Base-by-base conservation (phyloP, 2,797 vertebrate species). In the Phoxinus dragarum region DNA sequence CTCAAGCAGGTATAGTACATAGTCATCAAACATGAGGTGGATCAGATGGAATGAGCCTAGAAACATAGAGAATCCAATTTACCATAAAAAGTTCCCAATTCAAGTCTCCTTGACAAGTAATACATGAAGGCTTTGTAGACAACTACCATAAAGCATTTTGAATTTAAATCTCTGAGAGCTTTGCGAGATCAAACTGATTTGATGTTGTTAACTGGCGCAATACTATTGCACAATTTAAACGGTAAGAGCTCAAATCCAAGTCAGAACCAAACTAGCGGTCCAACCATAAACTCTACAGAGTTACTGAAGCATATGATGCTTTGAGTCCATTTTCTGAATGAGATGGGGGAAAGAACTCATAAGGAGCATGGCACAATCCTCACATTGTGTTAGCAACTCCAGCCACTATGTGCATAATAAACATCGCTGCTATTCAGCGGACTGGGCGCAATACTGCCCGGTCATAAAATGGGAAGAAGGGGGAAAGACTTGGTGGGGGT, bases 21-120 rank as follows among this genome's bases (percentile, higher is more conserved):
- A 99, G 91, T 99, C 98, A 87, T 99, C 98, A 71, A 99, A 99
- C 97, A 99, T 99, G 92, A 99, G 94, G 84, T 99, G 98, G 88
- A 99, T 99, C 91, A 99, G 95, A 93, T 99, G 98, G 90, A 99
- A 99, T 79, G 98, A 99, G 23, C 98, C 98, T 99, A 94, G 59
- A 76, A 23, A 86, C 64, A 86, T 49, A 91, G 23, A 86, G 1
- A 66, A 38, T 19, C 52, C 16, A 2, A 66, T 85, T 49, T 40
- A 84, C 5, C 40, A 49, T 47, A n/a, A 74, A 78, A 31, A 19
- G 12, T 69, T 40, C 21, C 66, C 49, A 68, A 40, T 68, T 84
- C 7, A 78, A 40, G 44, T 52, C 10, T 38, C 36, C 21, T 40
- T 34, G 49, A 73, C 3, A 49, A 34, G 19, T n/a, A 47, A 66